Evolutionary conservation across 2,797 vertebrate genomes (phyloP).

Genomic region (Chaetophractus vellerosus): DNA sequence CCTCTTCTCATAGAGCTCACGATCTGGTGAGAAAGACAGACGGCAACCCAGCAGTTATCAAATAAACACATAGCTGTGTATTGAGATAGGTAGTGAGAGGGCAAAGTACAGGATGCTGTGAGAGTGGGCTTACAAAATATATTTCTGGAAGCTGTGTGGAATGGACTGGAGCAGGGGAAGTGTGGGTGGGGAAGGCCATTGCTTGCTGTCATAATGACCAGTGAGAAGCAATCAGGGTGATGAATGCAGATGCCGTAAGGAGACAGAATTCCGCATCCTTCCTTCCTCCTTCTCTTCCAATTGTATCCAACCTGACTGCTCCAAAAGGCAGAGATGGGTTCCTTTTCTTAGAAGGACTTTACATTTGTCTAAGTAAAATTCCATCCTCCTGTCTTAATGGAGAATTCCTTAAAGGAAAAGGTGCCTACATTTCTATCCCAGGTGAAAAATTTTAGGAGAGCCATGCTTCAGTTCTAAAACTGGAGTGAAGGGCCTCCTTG

Average conservation of each 20-base stretch:
- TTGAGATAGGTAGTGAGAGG: background rate
- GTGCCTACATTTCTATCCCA: background rate
- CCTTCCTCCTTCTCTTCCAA: background rate
- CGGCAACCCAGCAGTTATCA: background rate
- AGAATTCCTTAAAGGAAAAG: constrained; percentile 32
- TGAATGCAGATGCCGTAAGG: fast-evolving
- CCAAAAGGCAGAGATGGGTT: background rate
- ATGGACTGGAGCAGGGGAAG: background rate
- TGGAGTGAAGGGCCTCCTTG: background rate
- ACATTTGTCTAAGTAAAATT: background rate
- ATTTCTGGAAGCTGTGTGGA: background rate
- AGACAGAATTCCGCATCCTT: background rate
- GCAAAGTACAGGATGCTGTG: too few relatives aligned
- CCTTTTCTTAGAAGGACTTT: constrained; percentile 41
- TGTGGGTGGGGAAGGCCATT: background rate
- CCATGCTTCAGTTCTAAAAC: background rate
- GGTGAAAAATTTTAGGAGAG: background rate
- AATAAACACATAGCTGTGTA: background rate
- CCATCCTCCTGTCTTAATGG: background rate
- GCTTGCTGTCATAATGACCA: background rate
- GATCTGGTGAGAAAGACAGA: background rate
- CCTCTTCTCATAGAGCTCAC: background rate
- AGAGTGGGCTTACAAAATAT: background rate
- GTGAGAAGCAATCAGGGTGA: background rate
- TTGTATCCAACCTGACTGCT: background rate